phyloP scores from a whole-genome alignment of 2,888 invertebrate genomes.

The Dastarcus helophoroides region DNA sequence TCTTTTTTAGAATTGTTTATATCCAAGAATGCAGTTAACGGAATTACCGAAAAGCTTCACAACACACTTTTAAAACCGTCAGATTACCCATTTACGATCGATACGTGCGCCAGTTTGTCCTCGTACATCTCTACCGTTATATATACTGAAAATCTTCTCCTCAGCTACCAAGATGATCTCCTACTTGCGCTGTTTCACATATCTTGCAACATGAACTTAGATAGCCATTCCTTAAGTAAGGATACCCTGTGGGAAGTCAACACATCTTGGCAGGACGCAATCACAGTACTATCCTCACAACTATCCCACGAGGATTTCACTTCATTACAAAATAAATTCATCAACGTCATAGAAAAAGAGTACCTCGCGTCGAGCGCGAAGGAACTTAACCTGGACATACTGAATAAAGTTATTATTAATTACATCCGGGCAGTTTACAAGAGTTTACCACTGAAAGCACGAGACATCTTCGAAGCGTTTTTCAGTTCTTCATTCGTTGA shows the following conservation, averaged over 20 bases:
- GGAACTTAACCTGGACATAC: conserved; percentile 14
- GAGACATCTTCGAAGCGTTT: conserved; percentile 20
- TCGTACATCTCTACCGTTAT: conserved; percentile 42
- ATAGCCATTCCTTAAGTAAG: conserved; percentile 31
- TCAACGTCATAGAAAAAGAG: conserved; percentile 16
- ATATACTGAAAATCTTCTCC: conserved; percentile 36
- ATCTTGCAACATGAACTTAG: conserved; percentile 32
- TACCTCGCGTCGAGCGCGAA: conserved; percentile 13
- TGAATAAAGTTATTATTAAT: conserved; percentile 20
- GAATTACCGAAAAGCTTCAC: conserved; percentile 35
- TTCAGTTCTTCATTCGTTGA: conserved; percentile 20
- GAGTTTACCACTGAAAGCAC: conserved; percentile 19
- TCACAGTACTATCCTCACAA: conserved; percentile 25
- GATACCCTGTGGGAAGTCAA: conserved; percentile 46
- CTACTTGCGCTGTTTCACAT: conserved; percentile 40
- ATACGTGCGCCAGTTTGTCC: conserved; percentile 42
- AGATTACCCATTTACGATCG: conserved; percentile 30
- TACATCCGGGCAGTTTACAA: conserved; percentile 22
- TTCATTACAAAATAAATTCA: conserved; percentile 16
- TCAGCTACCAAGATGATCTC: conserved; percentile 34
- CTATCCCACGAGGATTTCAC: conserved; percentile 15
- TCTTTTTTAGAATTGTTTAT: conserved; percentile 37
- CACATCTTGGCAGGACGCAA: conserved; percentile 47
- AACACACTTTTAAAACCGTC: conserved; percentile 26
- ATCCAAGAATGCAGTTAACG: conserved; percentile 30